phyloP scores from a whole-genome alignment of 1,140 invertebrate genomes.

The Euborellia annulipes region DNA sequence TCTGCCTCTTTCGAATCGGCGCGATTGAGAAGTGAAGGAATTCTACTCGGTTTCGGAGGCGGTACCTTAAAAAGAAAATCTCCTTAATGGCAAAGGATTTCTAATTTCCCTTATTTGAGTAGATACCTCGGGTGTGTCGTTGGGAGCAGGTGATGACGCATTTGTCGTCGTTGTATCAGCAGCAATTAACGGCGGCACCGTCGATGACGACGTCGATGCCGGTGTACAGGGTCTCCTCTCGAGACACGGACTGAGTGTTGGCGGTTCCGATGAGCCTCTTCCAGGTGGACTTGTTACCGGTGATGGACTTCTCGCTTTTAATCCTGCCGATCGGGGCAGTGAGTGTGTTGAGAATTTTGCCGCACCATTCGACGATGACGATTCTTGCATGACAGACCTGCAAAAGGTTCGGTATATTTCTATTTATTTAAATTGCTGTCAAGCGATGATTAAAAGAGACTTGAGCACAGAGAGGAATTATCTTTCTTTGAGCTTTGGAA shows the following conservation, averaged over 20 bases:
- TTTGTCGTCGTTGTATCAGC: no score
- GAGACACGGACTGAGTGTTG: conserved; percentile 31
- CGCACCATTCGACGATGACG: background rate
- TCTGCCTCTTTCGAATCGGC: conserved; percentile 27
- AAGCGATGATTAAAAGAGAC: no score
- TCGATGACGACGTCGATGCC: no score
- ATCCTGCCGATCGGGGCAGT: conserved; percentile 28
- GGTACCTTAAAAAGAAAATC: conserved; percentile 24
- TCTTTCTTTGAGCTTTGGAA: no score
- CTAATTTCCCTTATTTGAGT: no score
- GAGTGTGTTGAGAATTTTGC: conserved; percentile 39
- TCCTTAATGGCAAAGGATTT: conserved; percentile 14
- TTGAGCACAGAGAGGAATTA: no score
- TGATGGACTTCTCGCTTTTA: conserved; percentile 18
- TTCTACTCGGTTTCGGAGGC: conserved; percentile 54
- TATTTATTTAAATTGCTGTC: no score
- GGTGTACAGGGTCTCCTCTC: conserved; percentile 20
- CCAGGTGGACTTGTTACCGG: conserved; percentile 20
- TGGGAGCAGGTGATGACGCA: no score
- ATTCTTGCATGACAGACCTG: background rate
- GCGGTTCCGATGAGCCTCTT: conserved; percentile 38
- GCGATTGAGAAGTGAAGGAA: conserved; percentile 31
- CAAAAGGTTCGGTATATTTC: no score
- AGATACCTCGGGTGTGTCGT: no score
- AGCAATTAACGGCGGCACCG: no score